Evolutionary conservation across 2,797 vertebrate genomes (phyloP).

Genomic region (Siniperca scherzeri): DNA sequence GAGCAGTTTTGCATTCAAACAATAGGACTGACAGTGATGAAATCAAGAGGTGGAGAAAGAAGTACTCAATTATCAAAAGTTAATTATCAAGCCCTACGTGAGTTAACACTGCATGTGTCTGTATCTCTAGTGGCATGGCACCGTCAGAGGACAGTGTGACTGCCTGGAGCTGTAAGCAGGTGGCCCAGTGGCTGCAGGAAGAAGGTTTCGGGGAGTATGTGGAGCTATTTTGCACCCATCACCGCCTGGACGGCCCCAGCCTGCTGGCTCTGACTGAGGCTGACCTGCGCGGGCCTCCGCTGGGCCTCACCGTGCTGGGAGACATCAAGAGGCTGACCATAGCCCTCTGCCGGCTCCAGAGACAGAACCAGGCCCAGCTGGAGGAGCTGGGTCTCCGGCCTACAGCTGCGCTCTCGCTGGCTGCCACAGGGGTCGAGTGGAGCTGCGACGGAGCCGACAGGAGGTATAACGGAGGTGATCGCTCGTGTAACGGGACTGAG

Average conservation of each 20-base stretch:
- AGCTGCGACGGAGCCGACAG: constrained; percentile 45
- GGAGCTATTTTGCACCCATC: constrained; percentile 90
- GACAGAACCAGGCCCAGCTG: constrained; percentile 87
- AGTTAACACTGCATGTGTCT: constrained; percentile 23
- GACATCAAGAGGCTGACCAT: constrained; percentile 95
- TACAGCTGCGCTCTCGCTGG: constrained; percentile 50
- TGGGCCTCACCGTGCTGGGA: constrained; percentile 93
- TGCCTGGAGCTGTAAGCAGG: constrained; percentile 91
- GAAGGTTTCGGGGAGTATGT: constrained; percentile 94
- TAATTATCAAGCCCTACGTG: not conserved
- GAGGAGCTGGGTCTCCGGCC: constrained; percentile 82
- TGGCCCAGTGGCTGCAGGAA: constrained; percentile 92
- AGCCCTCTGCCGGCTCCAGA: constrained; percentile 91
- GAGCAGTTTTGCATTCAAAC: constrained; percentile 23
- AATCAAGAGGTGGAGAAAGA: constrained; percentile 14
- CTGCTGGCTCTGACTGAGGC: constrained; percentile 93
- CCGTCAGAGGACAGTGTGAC: constrained; percentile 78
- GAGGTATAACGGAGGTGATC: constrained; percentile 72
- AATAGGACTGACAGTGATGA: constrained; percentile 8
- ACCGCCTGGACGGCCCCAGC: constrained; percentile 93
- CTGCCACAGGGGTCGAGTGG: constrained; percentile 46
- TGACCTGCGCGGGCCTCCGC: constrained; percentile 93
- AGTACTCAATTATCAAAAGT: not conserved
- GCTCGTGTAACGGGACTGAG: constrained; percentile 87
- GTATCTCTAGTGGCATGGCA: constrained; percentile 74